Conservation (phyloP, 2,113 vertebrate genomes). For the Shinisaurus crocodilurus region DNA sequence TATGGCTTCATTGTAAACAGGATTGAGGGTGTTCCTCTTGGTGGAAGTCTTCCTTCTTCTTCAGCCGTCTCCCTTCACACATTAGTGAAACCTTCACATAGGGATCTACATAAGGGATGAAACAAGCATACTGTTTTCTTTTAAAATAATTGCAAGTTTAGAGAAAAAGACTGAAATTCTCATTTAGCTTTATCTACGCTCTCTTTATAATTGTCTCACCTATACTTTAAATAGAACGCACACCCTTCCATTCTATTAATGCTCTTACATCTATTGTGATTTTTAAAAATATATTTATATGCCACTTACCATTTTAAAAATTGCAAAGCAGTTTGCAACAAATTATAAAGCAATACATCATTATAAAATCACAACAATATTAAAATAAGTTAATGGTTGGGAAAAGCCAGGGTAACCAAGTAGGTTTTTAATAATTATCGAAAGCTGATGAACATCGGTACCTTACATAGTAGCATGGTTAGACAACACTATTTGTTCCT, state of each 20-base stretch:
- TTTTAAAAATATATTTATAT: too few relatives aligned
- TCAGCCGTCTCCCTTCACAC: slow-evolving; percentile 95
- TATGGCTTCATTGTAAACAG: slow-evolving; percentile 99
- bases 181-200: neutral
- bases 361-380: too few relatives aligned
- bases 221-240: slow-evolving; percentile 21
- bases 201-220: slow-evolving; percentile 27
- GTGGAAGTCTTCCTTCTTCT: slow-evolving; percentile 99
- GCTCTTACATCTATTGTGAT: neutral
- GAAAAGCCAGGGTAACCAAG: too few relatives aligned
- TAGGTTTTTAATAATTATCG: too few relatives aligned
- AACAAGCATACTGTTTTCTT: slow-evolving; percentile 38
- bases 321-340: too few relatives aligned
- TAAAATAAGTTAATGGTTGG: too few relatives aligned
- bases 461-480: neutral
- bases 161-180: neutral
- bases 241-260: neutral
- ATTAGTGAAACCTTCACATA: slow-evolving; percentile 99
- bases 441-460: too few relatives aligned
- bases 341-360: too few relatives aligned
- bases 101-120: slow-evolving; percentile 83
- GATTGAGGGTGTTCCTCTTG: slow-evolving; percentile 97
- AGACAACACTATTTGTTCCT: neutral
- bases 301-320: too few relatives aligned
- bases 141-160: slow-evolving; percentile 42